These are phyloP conservation scores for Orientallactaga bullata DNA, from an alignment of 2,113 vertebrate species.

Conservation along the genomic window DNA sequence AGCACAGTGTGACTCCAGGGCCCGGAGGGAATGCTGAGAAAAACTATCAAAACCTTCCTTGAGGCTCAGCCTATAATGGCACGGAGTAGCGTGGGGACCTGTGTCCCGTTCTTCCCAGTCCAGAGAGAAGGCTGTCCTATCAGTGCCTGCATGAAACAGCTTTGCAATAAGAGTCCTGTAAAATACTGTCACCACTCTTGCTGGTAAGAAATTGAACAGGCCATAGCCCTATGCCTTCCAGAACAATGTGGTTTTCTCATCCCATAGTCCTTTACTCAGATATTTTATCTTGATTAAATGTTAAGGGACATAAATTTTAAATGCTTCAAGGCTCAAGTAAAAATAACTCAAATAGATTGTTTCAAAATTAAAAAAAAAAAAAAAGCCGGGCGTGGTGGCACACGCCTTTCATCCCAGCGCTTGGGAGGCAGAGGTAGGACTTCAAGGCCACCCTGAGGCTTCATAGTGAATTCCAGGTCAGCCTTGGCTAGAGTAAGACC, in stretches of 20 bases:
- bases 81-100: accelerated
- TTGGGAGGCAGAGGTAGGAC: no score
- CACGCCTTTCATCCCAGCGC: no score
- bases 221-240: not conserved
- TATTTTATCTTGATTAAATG: conserved; percentile 49
- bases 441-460: no score
- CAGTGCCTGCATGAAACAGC: not conserved
- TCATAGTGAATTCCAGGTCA: no score
- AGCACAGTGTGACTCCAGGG: not conserved
- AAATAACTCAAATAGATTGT: not conserved
- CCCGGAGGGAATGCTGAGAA: not conserved
- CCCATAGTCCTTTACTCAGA: conserved; percentile 44
- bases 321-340: conserved; percentile 35
- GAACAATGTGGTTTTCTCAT: not conserved
- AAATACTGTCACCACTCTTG: not conserved
- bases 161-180: not conserved
- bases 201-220: not conserved
- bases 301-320: conserved; percentile 60
- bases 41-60: not conserved
- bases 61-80: not conserved
- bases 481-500: no score
- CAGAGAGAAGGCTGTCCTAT: not conserved
- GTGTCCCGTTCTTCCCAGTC: not conserved
- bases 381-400: no score
- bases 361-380: conserved; percentile 27